Base-by-base conservation (phyloP, 2,113 vertebrate species). In the Urocitellus parryii region DNA sequence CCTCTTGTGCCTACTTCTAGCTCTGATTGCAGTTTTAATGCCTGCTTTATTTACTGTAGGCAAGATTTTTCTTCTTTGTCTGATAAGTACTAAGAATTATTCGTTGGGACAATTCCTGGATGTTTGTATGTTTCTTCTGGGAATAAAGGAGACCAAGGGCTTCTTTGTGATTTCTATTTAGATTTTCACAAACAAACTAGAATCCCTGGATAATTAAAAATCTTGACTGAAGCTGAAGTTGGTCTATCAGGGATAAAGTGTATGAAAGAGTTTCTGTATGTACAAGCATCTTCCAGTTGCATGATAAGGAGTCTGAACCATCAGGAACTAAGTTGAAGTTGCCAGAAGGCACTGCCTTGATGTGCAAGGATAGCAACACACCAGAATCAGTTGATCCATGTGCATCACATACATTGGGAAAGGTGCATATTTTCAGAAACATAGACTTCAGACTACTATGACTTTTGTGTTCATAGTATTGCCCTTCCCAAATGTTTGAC, bases 1-100 rank as follows among this genome's bases (percentile, higher is more conserved):
- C 5, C 7, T 4, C 22, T 0, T 14, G 5, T 29, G 2, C 16
- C 7, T 61, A 4, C 10, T 3, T 51, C 2, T 27, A 65, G 18
- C 18, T 90, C n/a, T 70, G 17, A 3, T 68, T 67, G 24, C 39
- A 3, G n/a, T 61, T 80, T 73, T 73, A 14, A 68, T 8, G 76
- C 32, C 2, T n/a, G 1, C 25, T 92, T 80, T 7, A 53, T 32
- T 39, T 74, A 37, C 42, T 1, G 0, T 86, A 45, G 2, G 3
- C 22, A n/a, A 1, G 7, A 53, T 14, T 1, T 68, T 2, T 74
- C 34, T 42, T 77, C 13, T 39, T 24, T 80, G 29, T 37, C 29
- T 72, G 53, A 16, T 45, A 4, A n/a, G 24, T 22, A 48, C 1
- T 8, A 12, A 80, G 17, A 48, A 61, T 39, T 88, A 3, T 12